Evolutionary conservation across 2,113 vertebrate species (phyloP).

Genomic region (Spermophilus dauricus): DNA sequence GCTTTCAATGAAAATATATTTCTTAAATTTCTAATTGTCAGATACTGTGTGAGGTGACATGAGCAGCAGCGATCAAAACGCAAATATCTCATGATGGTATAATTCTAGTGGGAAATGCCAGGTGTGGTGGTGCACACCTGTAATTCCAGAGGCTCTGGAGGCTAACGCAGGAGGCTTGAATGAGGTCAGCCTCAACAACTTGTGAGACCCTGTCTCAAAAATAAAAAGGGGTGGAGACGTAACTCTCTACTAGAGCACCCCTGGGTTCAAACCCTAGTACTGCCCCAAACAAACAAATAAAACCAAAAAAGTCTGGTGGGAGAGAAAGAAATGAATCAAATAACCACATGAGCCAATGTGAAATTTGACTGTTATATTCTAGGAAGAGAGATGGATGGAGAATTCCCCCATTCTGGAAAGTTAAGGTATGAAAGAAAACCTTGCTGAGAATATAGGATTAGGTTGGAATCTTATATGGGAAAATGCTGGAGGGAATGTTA

Average conservation of each 20-base stretch:
- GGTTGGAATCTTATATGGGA: background rate
- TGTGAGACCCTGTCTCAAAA: background rate
- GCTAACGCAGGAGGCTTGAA: background rate
- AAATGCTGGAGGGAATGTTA: background rate
- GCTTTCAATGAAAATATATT: background rate
- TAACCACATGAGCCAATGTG: background rate
- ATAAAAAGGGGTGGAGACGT: background rate
- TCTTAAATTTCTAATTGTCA: constrained; percentile 30
- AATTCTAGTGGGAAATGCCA: background rate
- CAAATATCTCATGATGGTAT: background rate
- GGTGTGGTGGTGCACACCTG: background rate
- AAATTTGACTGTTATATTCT: background rate
- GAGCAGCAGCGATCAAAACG: background rate
- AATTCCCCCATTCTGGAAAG: background rate
- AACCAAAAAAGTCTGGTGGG: no score
- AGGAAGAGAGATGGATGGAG: background rate
- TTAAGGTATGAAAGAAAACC: background rate
- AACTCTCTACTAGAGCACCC: no score
- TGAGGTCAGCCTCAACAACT: background rate
- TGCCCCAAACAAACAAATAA: no score
- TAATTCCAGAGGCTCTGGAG: background rate
- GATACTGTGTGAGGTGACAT: background rate
- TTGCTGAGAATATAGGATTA: background rate
- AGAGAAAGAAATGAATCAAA: background rate
- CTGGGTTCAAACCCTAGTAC: background rate